Percentiles rank a stretch among this genome's conserved stretches.
These are phyloP conservation scores for Agrotis clavis DNA, from an alignment of 2,888 invertebrate genomes.

Conservation along the genomic window DNA sequence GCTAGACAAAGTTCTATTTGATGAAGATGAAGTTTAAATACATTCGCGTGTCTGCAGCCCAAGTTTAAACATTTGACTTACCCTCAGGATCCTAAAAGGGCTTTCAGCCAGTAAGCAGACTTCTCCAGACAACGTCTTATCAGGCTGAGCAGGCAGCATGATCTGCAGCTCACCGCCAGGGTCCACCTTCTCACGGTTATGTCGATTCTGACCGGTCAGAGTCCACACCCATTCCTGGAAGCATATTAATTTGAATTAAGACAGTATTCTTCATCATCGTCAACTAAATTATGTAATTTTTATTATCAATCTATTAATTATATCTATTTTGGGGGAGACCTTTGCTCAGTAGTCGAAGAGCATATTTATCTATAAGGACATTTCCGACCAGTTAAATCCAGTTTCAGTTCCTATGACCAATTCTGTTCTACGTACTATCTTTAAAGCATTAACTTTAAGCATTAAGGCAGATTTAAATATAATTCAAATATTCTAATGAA, in stretches of 20 bases:
- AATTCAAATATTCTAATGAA: no score
- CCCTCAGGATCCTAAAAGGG: constrained; percentile 93
- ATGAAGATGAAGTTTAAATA: no score
- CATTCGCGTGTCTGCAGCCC: no score
- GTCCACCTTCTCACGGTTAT: constrained; percentile 74
- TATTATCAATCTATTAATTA: neutral
- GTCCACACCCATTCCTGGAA: constrained; percentile 87
- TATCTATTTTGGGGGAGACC: no score
- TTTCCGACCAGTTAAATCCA: no score
- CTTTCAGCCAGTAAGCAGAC: constrained; percentile 95
- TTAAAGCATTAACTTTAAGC: no score
- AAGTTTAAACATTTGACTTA: constrained; percentile 78
- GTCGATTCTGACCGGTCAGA: constrained; percentile 74
- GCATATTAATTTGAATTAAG: neutral
- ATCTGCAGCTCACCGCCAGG: constrained; percentile 89
- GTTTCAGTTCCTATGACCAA: no score
- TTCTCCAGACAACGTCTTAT: constrained; percentile 83
- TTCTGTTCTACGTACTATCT: no score
- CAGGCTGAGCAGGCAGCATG: constrained; percentile 87
- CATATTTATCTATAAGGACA: no score
- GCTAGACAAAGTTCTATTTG: neutral
- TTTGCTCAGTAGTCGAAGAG: no score
- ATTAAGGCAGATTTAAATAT: no score
- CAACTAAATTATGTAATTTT: neutral
- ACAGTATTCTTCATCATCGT: neutral